Conservation (phyloP, 2,797 vertebrate species). For the Platalea minor region DNA sequence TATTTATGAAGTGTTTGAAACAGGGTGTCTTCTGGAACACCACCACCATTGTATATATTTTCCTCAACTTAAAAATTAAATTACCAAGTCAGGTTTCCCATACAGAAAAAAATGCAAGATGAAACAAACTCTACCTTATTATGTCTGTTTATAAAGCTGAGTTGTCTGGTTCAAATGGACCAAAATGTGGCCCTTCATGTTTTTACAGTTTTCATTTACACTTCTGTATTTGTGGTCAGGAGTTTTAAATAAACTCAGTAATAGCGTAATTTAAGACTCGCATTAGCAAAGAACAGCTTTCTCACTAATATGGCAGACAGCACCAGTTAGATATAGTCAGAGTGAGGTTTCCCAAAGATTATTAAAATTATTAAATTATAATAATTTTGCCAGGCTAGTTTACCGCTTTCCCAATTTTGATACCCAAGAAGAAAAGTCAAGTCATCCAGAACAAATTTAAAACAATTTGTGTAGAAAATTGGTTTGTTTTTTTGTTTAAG, state of each 20-base stretch:
- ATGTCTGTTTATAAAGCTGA: background rate
- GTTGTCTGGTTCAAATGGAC: background rate
- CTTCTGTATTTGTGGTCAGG: background rate
- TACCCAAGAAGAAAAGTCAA: background rate
- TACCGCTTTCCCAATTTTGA: background rate
- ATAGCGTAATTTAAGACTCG: background rate
- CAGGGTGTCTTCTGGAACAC: background rate
- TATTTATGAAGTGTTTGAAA: background rate
- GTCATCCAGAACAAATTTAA: background rate
- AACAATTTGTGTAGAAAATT: background rate
- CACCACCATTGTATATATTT: background rate
- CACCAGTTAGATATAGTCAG: background rate
- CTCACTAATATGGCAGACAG: background rate
- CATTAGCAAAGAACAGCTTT: background rate
- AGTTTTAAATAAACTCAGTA: slow-evolving; percentile 1
- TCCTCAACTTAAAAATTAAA: background rate
- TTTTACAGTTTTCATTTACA: background rate
- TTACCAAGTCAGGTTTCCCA: background rate
- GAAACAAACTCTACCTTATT: background rate
- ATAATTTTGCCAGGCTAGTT: background rate
- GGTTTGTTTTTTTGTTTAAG: background rate
- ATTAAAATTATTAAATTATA: background rate
- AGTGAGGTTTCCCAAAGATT: background rate
- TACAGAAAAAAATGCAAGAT: background rate
- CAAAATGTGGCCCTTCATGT: background rate